Base-by-base conservation (phyloP, 2,113 vertebrate species). In the Ochotona curzoniae region DNA sequence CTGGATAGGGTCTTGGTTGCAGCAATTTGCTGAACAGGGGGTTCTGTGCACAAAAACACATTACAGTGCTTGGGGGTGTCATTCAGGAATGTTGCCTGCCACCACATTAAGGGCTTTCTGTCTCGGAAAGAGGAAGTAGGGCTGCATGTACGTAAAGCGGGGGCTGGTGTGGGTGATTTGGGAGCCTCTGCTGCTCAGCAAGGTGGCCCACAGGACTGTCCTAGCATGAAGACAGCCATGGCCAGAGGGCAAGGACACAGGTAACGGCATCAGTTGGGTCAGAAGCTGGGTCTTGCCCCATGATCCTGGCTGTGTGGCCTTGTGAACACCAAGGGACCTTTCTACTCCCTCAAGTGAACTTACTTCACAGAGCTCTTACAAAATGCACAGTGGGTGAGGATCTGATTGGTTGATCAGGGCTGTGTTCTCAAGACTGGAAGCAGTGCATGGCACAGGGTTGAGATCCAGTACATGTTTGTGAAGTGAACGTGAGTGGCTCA, bases 11-110 rank as follows among this genome's bases (percentile, higher is more conserved):
- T 84, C 97, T 97, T 87, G 97, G 96, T 94, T 60, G 14, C 92
- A 95, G 92, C 92, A 95, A 98, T 96, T 97, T 98, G 98, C 98
- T 98, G 98, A 98, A 97, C 97, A 96, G 76, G 10, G 94, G 85
- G 92, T 98, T 98, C 97, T 94, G 13, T 95, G 80, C 90, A 87
- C 74, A 20, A 95, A 97, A 98, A 95, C 96, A 94, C 28, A 74
- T 96, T 95, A 97, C 78, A 13, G 86, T 94, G 80, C 88, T 97
- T 23, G 23, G 90, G 80, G 93, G 60, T 97, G 94, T 96, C 96
- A 49, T 67, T 90, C 20, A n/a, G 92, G 84, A 81, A 49, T 66
- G 12, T 30, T 1, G 38, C 84, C 78, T 63, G 91, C 70, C 70
- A 2, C 7, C 0, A 64, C 38, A 44, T 44, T 26, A 21, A 35